Conservation (phyloP, 1,140 invertebrate species). For the Zaprionus inermis region DNA sequence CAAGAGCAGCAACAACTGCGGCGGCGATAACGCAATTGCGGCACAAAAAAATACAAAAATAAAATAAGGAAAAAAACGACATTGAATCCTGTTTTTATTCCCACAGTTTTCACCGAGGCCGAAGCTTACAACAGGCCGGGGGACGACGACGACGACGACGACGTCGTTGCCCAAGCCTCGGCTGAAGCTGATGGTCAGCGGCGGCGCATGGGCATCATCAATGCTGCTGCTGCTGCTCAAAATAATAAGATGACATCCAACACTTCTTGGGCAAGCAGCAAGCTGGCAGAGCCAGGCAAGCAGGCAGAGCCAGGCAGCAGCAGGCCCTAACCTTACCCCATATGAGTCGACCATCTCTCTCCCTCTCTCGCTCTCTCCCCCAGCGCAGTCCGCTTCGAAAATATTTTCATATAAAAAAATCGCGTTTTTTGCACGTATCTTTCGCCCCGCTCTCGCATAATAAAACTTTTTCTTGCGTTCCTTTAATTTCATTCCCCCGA, state of each 20-base stretch:
- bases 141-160: conserved; percentile 40
- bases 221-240: conserved; percentile 61
- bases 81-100: conserved; percentile 83
- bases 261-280: conserved; percentile 66
- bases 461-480: conserved; percentile 72
- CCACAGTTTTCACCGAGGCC: conserved; percentile 71
- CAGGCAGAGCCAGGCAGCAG: conserved; percentile 39
- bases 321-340: conserved; percentile 48
- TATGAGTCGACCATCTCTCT: conserved; percentile 26
- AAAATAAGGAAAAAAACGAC: conserved; percentile 50
- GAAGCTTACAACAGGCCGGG: conserved; percentile 73
- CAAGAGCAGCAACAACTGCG: conserved; percentile 60
- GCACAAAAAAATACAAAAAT: conserved; percentile 49
- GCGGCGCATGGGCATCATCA: conserved; percentile 76
- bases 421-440: conserved; percentile 37
- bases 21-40: conserved; percentile 44
- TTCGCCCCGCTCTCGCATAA: conserved; percentile 48
- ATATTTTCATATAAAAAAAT: conserved; percentile 81
- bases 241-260: conserved; percentile 84
- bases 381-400: conserved; percentile 69
- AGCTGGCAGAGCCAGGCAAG: conserved; percentile 43
- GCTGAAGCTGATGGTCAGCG: conserved; percentile 54
- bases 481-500: conserved; percentile 74
- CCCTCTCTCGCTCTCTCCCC: conserved; percentile 14
- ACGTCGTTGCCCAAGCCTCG: conserved; percentile 17